phyloP scores from a whole-genome alignment of 2,797 vertebrate genomes.

The Phoeniculus purpureus region DNA sequence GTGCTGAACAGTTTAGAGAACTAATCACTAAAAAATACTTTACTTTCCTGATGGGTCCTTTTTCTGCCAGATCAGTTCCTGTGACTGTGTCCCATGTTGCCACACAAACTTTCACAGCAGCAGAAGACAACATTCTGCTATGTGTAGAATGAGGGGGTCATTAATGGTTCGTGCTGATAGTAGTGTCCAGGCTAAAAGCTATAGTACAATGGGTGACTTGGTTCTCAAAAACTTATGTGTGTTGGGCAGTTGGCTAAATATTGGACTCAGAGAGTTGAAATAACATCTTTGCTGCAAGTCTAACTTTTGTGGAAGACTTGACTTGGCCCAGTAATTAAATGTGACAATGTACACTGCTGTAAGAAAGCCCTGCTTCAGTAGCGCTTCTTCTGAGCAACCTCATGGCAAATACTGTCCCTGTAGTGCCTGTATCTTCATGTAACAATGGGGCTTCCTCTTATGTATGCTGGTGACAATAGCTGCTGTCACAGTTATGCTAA shows the following conservation, averaged over 20 bases:
- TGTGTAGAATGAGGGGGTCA: background rate
- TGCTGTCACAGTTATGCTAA: background rate
- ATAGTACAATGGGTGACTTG: background rate
- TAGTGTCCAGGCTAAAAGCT: background rate
- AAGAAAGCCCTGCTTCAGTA: background rate
- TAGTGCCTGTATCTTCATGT: background rate
- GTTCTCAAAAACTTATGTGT: background rate
- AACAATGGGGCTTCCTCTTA: background rate
- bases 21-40: background rate
- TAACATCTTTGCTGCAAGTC: background rate
- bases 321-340: background rate
- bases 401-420: background rate
- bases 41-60: background rate
- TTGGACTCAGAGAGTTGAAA: background rate
- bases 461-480: background rate
- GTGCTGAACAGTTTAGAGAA: background rate
- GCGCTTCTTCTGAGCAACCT: background rate
- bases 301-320: background rate
- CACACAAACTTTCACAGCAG: background rate
- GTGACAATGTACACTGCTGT: background rate
- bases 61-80: background rate
- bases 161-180: background rate
- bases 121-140: background rate
- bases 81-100: background rate
- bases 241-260: background rate